phyloP scores from a whole-genome alignment of 2,797 vertebrate genomes.

The Coluber constrictor region DNA sequence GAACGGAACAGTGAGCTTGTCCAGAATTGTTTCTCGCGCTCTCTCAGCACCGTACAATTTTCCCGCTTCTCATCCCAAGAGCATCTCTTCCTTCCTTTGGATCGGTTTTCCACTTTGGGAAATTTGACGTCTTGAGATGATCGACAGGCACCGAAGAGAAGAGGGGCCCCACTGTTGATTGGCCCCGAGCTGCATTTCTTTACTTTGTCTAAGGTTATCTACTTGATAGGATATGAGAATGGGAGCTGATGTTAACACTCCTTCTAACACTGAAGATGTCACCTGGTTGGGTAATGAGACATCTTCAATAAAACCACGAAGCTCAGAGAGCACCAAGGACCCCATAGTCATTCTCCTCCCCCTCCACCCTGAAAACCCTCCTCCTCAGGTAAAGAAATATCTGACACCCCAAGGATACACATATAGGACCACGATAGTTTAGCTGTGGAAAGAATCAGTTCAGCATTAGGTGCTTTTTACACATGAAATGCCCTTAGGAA shows the following conservation, averaged over 20 bases:
- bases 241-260: background rate
- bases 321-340: too few relatives aligned
- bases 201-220: background rate
- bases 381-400: background rate
- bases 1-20: background rate
- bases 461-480: background rate
- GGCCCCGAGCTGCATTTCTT: background rate
- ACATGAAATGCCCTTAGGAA: background rate
- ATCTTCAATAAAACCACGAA: too few relatives aligned
- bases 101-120: background rate
- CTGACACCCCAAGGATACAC: background rate
- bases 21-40: rapidly evolving
- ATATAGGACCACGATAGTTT: background rate
- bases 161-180: too few relatives aligned
- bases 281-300: too few relatives aligned
- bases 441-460: background rate
- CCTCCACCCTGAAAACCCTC: too few relatives aligned
- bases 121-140: background rate
- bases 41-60: background rate
- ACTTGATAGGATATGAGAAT: too few relatives aligned
- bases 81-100: background rate
- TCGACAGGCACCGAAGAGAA: background rate
- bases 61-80: background rate
- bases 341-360: too few relatives aligned
- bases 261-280: background rate